Evolutionary conservation across 2,113 vertebrate genomes (phyloP).

Genomic region (Anser brachyrhynchus): DNA sequence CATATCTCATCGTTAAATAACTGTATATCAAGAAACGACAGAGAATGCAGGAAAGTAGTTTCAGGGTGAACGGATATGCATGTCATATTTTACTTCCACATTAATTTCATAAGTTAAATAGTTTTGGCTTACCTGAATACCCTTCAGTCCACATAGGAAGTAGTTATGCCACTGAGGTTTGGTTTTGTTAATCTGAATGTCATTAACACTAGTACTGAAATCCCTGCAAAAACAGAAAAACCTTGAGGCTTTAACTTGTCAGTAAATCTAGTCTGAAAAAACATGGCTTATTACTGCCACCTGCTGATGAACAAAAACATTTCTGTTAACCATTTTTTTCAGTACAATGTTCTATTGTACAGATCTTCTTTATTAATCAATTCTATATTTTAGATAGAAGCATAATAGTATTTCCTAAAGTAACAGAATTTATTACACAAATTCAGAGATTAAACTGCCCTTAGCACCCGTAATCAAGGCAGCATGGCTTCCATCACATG

Average conservation of each 20-base stretch:
- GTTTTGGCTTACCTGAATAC: conserved; percentile 88
- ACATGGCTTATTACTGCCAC: conserved; percentile 74
- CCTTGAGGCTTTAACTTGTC: not conserved
- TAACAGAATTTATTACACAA: not conserved
- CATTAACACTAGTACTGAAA: conserved; percentile 79
- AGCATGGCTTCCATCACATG: not conserved
- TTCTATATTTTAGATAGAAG: not conserved
- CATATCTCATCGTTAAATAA: not conserved
- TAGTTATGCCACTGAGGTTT: conserved; percentile 95
- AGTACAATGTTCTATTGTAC: not conserved
- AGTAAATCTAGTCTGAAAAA: not conserved
- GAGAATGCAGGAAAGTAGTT: not conserved
- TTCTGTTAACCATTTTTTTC: not conserved
- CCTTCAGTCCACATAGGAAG: conserved; percentile 97
- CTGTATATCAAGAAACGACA: not conserved
- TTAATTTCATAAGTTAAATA: not conserved
- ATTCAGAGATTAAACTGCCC: not conserved
- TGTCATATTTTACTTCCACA: not conserved
- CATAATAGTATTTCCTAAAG: not conserved
- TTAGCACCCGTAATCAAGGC: not conserved
- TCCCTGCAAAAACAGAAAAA: conserved; percentile 83
- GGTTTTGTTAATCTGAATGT: conserved; percentile 86
- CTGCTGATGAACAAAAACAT: conserved; percentile 67
- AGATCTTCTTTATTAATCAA: not conserved
- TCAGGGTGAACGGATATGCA: not conserved